Evolutionary conservation across 2,113 vertebrate genomes (phyloP).

Genomic region (Polyodon spathula): DNA sequence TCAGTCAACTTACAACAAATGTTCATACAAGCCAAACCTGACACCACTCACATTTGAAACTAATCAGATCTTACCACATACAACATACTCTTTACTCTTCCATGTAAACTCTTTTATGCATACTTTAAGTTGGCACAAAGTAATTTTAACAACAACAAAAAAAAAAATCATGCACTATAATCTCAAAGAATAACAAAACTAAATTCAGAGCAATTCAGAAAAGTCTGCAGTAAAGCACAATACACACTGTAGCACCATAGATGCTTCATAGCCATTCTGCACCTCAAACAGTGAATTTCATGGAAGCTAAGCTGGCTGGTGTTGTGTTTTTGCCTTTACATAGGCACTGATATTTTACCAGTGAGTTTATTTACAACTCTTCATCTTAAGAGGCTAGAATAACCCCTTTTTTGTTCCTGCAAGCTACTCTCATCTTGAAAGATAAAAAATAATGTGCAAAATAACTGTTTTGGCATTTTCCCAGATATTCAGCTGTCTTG

Average conservation of each 20-base stretch:
- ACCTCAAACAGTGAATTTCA: neutral
- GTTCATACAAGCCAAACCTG: constrained; percentile 21
- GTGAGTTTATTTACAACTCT: neutral
- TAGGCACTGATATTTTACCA: neutral
- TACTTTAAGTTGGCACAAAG: neutral
- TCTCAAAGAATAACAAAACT: neutral
- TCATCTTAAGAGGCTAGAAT: no score
- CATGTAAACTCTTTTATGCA: no score
- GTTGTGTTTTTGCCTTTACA: neutral
- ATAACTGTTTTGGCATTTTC: constrained; percentile 16
- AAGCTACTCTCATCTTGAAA: constrained; percentile 9
- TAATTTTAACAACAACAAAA: neutral
- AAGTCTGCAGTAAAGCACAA: no score
- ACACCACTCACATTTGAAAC: no score
- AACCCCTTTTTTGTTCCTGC: neutral
- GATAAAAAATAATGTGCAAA: constrained; percentile 38
- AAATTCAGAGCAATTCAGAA: neutral
- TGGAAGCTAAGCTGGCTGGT: constrained; percentile 9
- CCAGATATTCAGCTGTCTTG: constrained; percentile 21
- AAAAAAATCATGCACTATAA: no score
- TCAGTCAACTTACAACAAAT: neutral
- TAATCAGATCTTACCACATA: no score
- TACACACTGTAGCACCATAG: constrained; percentile 11
- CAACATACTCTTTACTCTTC: no score
- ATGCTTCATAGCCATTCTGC: constrained; percentile 11